These are phyloP conservation scores for Parambassis ranga DNA, from an alignment of 2,797 vertebrate species.

Conservation along the genomic window DNA sequence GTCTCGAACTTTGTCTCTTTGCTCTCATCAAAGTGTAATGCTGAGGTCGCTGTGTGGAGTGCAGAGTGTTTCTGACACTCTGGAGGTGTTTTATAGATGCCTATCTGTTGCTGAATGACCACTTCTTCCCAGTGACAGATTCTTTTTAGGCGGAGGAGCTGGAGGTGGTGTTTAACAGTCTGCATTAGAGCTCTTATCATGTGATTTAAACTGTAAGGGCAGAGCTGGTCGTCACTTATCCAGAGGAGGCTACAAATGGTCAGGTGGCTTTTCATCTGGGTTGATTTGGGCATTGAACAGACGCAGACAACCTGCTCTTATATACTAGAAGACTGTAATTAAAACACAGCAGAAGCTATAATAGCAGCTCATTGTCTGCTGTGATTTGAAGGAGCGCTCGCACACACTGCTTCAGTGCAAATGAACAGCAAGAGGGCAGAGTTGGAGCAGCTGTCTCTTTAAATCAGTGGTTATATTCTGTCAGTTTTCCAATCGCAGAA, in stretches of 20 bases:
- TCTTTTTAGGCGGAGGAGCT: too few species aligned
- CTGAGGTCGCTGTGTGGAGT: constrained; percentile 1
- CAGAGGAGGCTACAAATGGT: too few species aligned
- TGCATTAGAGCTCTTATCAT: not conserved
- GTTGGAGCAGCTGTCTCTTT: not conserved
- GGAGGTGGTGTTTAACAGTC: not conserved
- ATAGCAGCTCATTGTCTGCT: not conserved
- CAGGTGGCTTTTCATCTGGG: too few species aligned
- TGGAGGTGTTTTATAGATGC: not conserved
- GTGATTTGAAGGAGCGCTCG: not conserved
- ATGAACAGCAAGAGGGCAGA: constrained; percentile 33
- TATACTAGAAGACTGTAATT: not conserved
- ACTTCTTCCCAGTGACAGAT: too few species aligned
- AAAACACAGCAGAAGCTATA: not conserved
- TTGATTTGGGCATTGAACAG: too few species aligned
- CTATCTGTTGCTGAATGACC: not conserved
- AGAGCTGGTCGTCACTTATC: too few species aligned
- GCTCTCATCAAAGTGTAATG: constrained; percentile 8
- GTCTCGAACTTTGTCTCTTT: constrained; percentile 31
- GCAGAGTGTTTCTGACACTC: not conserved
- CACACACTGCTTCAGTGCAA: constrained; percentile 1
- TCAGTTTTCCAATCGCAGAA: constrained; percentile 2
- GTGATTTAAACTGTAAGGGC: too few species aligned
- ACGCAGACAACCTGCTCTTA: too few species aligned
- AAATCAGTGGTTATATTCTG: not conserved